These are phyloP conservation scores for Bothrops alternatus DNA, from an alignment of 2,797 vertebrate species.

Conservation along the genomic window DNA sequence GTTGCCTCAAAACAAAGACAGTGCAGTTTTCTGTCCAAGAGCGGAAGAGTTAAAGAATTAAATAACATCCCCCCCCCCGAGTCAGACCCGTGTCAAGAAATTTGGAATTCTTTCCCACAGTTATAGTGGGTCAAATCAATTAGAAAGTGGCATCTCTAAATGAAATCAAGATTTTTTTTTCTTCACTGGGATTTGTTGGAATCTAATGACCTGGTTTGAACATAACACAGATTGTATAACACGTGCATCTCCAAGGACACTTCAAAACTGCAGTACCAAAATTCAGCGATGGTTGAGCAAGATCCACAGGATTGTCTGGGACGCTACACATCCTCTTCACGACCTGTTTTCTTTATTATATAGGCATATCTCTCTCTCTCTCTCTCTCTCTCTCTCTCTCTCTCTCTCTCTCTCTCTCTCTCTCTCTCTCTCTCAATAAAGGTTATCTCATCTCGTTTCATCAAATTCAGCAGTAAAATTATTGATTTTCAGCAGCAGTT, in stretches of 20 bases:
- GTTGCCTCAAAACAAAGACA: background rate
- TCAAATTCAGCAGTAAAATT: background rate
- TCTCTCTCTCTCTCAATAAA: too few relatives aligned
- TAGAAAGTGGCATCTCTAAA: background rate
- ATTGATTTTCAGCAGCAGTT: background rate
- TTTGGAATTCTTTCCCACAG: background rate
- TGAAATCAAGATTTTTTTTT: background rate
- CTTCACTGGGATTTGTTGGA: background rate
- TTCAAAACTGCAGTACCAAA: background rate
- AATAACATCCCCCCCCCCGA: background rate
- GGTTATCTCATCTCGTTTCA: too few relatives aligned
- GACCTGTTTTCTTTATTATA: too few relatives aligned
- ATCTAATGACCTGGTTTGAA: background rate
- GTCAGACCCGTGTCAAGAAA: background rate
- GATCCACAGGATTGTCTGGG: too few relatives aligned
- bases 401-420: too few relatives aligned
- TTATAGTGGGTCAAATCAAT: background rate
- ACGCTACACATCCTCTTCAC: too few relatives aligned
- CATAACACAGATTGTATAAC: background rate
- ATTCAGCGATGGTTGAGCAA: background rate
- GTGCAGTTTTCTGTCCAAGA: background rate
- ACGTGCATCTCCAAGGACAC: background rate
- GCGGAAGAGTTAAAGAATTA: background rate
- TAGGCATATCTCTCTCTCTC: too few relatives aligned
- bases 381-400: too few relatives aligned